phyloP scores from a whole-genome alignment of 2,797 vertebrate species.

The Pelodytes ibericus region DNA sequence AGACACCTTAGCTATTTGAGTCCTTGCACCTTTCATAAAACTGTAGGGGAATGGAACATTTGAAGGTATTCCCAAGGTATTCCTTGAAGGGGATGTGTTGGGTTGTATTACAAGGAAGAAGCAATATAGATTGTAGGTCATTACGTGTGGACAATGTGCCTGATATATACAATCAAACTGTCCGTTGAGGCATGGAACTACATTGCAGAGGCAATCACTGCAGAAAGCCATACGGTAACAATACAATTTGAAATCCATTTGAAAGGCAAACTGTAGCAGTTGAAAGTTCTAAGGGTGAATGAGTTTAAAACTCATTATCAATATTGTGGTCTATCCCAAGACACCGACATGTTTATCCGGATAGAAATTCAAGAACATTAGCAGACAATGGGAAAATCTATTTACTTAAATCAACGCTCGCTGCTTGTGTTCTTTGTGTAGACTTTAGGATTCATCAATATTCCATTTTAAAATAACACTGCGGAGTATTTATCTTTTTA shows the following conservation, averaged over 20 bases:
- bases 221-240: conserved; percentile 64
- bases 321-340: conserved; percentile 57
- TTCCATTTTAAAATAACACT: conserved; percentile 55
- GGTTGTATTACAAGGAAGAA: conserved; percentile 56
- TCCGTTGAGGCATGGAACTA: conserved; percentile 71
- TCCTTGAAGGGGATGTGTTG: conserved; percentile 40
- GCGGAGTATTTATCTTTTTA: conserved; percentile 57
- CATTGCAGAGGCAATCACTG: conserved; percentile 66
- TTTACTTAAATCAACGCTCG: conserved; percentile 61
- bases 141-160: conserved; percentile 64
- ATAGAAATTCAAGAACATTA: conserved; percentile 59
- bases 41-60: conserved; percentile 6
- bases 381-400: conserved; percentile 65
- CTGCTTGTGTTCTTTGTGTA: conserved; percentile 59
- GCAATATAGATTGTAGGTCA: conserved; percentile 61
- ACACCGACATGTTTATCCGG: conserved; percentile 68
- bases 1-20: background rate
- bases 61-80: conserved; percentile 17
- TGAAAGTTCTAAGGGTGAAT: conserved; percentile 68
- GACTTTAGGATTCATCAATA: conserved; percentile 46
- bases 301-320: conserved; percentile 70
- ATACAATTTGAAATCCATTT: conserved; percentile 70
- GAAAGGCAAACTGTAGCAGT: conserved; percentile 67
- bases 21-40: background rate
- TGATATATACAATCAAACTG: conserved; percentile 66